Evolutionary conservation across 2,797 vertebrate species (phyloP).

Genomic region (Rhinophrynus dorsalis): DNA sequence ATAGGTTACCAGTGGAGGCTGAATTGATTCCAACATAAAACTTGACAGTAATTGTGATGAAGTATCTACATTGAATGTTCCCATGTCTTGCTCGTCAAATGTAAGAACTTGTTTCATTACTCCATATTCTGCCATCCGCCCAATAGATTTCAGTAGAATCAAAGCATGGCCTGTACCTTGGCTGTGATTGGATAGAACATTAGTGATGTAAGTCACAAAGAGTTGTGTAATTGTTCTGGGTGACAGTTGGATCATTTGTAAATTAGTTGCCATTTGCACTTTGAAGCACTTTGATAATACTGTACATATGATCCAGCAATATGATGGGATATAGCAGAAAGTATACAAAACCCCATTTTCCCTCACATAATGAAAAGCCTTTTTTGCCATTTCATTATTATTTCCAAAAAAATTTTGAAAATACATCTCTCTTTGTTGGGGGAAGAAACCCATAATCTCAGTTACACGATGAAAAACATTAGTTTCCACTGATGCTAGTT

Average conservation of each 20-base stretch:
- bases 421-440: constrained; percentile 61
- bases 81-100: constrained; percentile 54
- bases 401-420: constrained; percentile 56
- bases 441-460: constrained; percentile 65
- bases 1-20: constrained; percentile 47
- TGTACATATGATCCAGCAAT: constrained; percentile 72
- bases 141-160: constrained; percentile 56
- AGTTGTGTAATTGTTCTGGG: constrained; percentile 69
- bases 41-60: constrained; percentile 28
- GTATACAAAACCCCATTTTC: constrained; percentile 63
- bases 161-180: neutral
- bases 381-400: constrained; percentile 49
- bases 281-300: constrained; percentile 56
- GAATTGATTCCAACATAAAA: constrained; percentile 54
- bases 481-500: neutral
- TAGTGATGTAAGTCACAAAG: constrained; percentile 52
- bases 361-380: constrained; percentile 59
- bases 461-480: constrained; percentile 30
- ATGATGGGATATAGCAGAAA: constrained; percentile 63
- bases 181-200: constrained; percentile 52
- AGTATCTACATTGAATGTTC: constrained; percentile 49
- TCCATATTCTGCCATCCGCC: constrained; percentile 61
- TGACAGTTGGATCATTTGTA: constrained; percentile 10
- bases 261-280: neutral
- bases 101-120: neutral